Evolutionary conservation across 2,797 vertebrate genomes (phyloP).

Genomic region (Chromis chromis): DNA sequence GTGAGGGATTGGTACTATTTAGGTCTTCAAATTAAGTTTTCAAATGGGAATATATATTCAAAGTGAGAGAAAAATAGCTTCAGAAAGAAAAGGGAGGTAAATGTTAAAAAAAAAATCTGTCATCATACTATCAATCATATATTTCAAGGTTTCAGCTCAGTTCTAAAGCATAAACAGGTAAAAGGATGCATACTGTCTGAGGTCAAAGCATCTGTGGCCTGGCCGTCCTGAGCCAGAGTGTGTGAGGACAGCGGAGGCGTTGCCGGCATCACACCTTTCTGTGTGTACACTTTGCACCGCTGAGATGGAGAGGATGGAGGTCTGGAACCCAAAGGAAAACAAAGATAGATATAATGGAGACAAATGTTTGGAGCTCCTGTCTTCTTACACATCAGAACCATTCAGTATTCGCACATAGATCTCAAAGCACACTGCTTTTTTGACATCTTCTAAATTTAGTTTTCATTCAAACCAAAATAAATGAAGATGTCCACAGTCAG

Average conservation of each 20-base stretch:
- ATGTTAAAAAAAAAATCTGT: too few relatives aligned
- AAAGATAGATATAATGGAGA: neutral
- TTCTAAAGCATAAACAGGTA: conserved; percentile 3
- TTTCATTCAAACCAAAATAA: neutral
- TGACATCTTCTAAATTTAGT: neutral
- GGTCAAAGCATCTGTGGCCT: conserved; percentile 66
- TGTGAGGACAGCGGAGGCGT: conserved; percentile 85
- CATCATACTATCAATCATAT: neutral
- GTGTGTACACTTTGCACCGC: conserved; percentile 95
- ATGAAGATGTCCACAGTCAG: neutral
- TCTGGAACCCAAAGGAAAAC: conserved; percentile 59
- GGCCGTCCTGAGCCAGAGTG: conserved; percentile 83
- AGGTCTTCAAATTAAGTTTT: too few relatives aligned
- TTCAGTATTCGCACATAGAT: neutral
- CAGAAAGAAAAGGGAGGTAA: too few relatives aligned
- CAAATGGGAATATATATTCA: too few relatives aligned
- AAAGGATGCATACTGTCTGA: conserved; percentile 75
- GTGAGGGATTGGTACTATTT: too few relatives aligned
- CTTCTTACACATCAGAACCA: neutral
- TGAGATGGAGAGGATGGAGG: conserved; percentile 94
- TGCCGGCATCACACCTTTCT: conserved; percentile 93
- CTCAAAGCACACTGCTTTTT: neutral
- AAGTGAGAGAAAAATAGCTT: too few relatives aligned
- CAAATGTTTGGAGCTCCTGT: neutral
- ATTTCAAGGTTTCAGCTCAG: neutral